Evolutionary conservation across 2,888 invertebrate genomes (phyloP).

Genomic region (Clusia tigrina): DNA sequence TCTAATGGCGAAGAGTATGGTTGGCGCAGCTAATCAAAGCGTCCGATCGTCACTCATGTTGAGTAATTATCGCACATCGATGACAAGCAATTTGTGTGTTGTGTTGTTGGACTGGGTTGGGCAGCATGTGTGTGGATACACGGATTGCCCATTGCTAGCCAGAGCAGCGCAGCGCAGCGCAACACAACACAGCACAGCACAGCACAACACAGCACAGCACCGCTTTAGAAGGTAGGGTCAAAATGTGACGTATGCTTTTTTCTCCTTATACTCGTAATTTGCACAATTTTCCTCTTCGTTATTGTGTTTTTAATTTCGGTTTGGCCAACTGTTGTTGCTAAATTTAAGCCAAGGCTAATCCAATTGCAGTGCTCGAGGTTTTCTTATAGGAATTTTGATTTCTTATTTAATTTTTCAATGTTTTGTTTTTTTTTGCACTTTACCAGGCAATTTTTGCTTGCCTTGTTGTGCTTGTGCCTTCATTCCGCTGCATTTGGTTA

Average conservation of each 20-base stretch:
- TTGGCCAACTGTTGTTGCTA: constrained; percentile 40
- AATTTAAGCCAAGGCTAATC: constrained; percentile 48
- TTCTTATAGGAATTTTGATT: background rate
- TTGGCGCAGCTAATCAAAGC: background rate
- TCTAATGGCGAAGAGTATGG: background rate
- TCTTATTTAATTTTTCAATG: background rate
- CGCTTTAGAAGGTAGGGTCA: too few species aligned
- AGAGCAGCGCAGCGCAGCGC: too few species aligned
- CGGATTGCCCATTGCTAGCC: too few species aligned
- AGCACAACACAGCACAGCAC: too few species aligned
- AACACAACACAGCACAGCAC: too few species aligned
- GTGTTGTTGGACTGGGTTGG: too few species aligned
- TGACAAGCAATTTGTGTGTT: constrained; percentile 41
- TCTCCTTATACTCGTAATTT: too few species aligned
- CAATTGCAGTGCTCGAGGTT: background rate
- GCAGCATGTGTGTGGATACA: background rate
- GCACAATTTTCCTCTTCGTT: background rate
- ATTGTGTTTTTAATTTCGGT: constrained; percentile 26
- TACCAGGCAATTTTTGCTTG: constrained; percentile 1
- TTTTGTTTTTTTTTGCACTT: background rate
- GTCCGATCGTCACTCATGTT: constrained; percentile 12
- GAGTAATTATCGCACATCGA: constrained; percentile 41
- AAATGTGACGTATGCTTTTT: too few species aligned
- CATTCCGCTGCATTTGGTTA: background rate
- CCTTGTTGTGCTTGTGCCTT: background rate